Base-by-base conservation (phyloP, 1,140 invertebrate species). In the Ceratina japonica region DNA sequence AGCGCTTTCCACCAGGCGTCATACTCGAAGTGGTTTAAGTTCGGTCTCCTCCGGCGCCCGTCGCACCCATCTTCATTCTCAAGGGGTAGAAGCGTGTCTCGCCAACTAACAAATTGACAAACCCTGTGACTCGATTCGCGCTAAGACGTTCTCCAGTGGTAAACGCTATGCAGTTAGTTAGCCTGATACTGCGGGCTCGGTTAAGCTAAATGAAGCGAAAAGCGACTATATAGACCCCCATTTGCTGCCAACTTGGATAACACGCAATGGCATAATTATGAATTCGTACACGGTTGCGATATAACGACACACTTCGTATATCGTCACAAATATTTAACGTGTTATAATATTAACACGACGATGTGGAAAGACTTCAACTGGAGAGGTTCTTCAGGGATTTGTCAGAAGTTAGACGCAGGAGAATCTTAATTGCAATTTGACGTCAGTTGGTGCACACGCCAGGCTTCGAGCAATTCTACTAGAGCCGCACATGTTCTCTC, bases 81-180 rank as follows among this genome's bases (percentile, higher is more conserved):
- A n/a, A 70, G 44, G 22, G 58, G 27, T 13, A 8, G 58, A 54
- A 54, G 52, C 20, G 12, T 24, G 59, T 63, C 54, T 31, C 66
- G 58, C n/a, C 24, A 59, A 24, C 27, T 49, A 52, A 44, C 58
- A n/a, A 72, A 72, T 71, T 62, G 58, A 66, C 73, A 56, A 59
- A 69, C 52, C 31, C n/a, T 4, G 64, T 8, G 10, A 31, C 44
- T 58, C 31, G 68, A 77, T 63, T 31, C 27, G 12, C 5, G 24
- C 2, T 37, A 13, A 22, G 27, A 49, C 16, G 16, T n/a, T 16
- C 2, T 20, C 27, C 51, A 3, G 4, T 73, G 13, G 5, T 8
- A 10, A 31, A 73, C 22, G 22, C 16, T 15, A 16, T 15, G 12
- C 58, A 62, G 58, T 20, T 62, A 44, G 69, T 44, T 44, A 37